A percentile compares a stretch with the other conserved stretches of the same genome.
Conservation (phyloP, 2,888 invertebrate species). For the Eupithecia exiguata region DNA sequence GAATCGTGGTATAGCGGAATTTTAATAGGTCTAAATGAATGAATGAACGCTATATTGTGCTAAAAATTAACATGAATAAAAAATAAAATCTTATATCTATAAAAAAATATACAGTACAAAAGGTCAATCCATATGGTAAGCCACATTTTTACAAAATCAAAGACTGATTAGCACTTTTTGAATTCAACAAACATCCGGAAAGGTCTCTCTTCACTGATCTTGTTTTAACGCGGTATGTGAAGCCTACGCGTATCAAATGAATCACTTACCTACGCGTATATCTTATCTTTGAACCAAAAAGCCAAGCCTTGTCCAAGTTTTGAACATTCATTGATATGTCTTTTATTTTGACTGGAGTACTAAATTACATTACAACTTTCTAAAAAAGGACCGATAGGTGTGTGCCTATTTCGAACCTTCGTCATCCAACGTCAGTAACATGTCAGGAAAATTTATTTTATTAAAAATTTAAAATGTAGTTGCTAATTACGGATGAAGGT, state of each 20-base stretch:
- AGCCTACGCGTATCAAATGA: neutral
- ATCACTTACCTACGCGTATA: neutral
- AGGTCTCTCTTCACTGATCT: neutral
- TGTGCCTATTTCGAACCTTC: neutral
- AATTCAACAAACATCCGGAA: neutral
- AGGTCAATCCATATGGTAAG: no score
- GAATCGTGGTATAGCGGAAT: neutral
- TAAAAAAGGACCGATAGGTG: neutral
- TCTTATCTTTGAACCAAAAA: conserved; percentile 6
- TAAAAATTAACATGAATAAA: no score
- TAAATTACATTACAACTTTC: neutral
- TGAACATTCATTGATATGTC: neutral
- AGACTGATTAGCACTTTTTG: neutral
- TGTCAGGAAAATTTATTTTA: no score
- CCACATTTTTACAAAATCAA: neutral
- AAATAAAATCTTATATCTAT: no score
- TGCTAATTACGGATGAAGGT: neutral
- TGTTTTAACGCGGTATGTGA: neutral
- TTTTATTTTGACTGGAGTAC: neutral
- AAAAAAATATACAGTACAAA: no score
- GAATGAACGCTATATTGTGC: no score
- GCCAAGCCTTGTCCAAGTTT: neutral
- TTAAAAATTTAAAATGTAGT: no score
- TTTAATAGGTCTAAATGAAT: neutral
- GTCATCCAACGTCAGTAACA: neutral